Percentiles rank a stretch among this genome's conserved stretches.
These are phyloP conservation scores for Orcinus orca DNA, from an alignment of 2,113 vertebrate species.

Conservation along the genomic window DNA sequence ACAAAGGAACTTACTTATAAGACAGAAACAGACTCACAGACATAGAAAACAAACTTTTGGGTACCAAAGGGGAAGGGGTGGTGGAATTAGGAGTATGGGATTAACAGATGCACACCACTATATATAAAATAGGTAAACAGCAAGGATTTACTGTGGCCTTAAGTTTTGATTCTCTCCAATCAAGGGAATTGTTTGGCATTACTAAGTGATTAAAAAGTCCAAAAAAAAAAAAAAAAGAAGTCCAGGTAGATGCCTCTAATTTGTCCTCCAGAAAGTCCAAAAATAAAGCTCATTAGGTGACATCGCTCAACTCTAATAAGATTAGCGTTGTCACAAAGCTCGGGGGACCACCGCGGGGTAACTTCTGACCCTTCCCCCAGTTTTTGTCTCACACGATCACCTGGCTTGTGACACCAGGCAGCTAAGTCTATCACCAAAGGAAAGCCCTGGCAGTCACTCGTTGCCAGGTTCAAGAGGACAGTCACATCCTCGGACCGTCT, in stretches of 20 bases:
- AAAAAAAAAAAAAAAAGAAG: conserved; percentile 69
- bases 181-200: conserved; percentile 79
- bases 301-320: conserved; percentile 75
- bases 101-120: not conserved
- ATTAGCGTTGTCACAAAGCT: conserved; percentile 52
- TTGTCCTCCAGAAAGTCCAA: conserved; percentile 78
- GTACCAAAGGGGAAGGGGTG: not conserved
- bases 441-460: conserved; percentile 79
- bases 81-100: not conserved
- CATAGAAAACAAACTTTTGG: not conserved
- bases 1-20: not conserved
- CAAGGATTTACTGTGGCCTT: not conserved
- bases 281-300: conserved; percentile 83
- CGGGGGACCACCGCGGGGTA: not conserved
- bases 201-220: conserved; percentile 82
- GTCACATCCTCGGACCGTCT: conserved; percentile 51
- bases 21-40: not conserved
- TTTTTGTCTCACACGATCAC: conserved; percentile 71
- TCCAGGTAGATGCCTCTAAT: conserved; percentile 87
- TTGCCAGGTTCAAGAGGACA: conserved; percentile 68
- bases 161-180: conserved; percentile 57
- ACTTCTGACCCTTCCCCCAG: conserved; percentile 59
- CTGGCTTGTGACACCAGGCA: conserved; percentile 79
- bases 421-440: conserved; percentile 88
- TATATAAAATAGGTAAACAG: not conserved